Evolutionary conservation across 2,797 vertebrate species (phyloP).

Genomic region (Tympanoctomys barrerae): DNA sequence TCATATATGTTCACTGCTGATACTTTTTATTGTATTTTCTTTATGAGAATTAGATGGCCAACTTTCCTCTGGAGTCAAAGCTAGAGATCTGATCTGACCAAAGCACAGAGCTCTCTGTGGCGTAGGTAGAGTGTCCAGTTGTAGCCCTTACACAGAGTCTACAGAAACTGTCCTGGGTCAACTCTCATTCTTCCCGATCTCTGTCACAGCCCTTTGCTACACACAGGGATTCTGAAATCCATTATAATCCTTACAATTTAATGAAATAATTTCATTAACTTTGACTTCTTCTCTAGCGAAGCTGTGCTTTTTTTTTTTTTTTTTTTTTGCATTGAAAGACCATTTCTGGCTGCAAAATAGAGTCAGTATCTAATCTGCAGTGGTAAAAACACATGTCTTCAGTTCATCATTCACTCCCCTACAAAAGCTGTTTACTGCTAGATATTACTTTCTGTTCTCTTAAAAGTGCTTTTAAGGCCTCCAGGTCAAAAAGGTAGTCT

Average conservation of each 20-base stretch:
- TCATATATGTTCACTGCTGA: neutral
- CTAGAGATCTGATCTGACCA: neutral
- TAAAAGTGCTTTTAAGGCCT: neutral
- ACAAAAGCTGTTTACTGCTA: neutral
- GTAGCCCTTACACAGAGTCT: neutral
- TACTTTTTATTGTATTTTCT: constrained; percentile 28
- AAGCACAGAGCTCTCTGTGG: neutral
- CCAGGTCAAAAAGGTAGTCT: neutral
- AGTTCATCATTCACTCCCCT: neutral
- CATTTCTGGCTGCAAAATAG: neutral
- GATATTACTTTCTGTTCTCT: neutral
- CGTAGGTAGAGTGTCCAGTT: neutral
- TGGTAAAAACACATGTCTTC: constrained; percentile 35
- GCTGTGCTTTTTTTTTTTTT: neutral
- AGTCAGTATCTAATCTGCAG: neutral
- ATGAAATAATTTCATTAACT: constrained; percentile 35
- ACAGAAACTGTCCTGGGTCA: neutral
- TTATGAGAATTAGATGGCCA: neutral
- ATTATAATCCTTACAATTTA: neutral
- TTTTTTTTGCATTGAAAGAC: neutral
- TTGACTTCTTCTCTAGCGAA: constrained; percentile 6
- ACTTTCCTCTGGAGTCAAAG: neutral
- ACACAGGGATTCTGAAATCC: neutral
- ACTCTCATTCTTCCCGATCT: neutral
- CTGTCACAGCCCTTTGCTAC: neutral